Conservation (phyloP, 1,140 invertebrate genomes). For the Leptoteleia sp. region DNA sequence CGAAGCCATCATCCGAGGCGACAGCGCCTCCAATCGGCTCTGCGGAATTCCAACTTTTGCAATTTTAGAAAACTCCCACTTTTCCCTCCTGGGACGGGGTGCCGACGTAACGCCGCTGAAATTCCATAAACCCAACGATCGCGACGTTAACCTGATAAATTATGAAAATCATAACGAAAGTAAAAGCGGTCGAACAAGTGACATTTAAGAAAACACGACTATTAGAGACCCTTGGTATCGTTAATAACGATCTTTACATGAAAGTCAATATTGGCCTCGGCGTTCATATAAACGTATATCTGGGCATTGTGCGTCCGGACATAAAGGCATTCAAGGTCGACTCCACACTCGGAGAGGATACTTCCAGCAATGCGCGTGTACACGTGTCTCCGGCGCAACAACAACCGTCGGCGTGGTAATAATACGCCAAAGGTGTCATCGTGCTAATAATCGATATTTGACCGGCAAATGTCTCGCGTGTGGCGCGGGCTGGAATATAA, state of each 20-base stretch:
- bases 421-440: slow-evolving; percentile 61
- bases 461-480: slow-evolving; percentile 21
- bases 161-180: slow-evolving; percentile 31
- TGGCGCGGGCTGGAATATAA: slow-evolving; percentile 9
- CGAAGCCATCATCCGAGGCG: slow-evolving; percentile 6
- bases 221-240: slow-evolving; percentile 28
- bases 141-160: slow-evolving; percentile 38
- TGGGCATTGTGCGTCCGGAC: slow-evolving; percentile 42
- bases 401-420: slow-evolving; percentile 41
- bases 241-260: slow-evolving; percentile 47
- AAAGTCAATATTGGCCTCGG: slow-evolving; percentile 32
- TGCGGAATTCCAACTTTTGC: slow-evolving; percentile 29
- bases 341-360: slow-evolving; percentile 13
- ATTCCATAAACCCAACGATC: too few relatives aligned
- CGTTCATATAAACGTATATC: slow-evolving; percentile 45
- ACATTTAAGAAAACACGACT: slow-evolving; percentile 34
- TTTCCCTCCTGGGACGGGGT: neutral
- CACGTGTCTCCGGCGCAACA: slow-evolving; percentile 28
- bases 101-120: too few relatives aligned
- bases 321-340: slow-evolving; percentile 54
- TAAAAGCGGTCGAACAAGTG: slow-evolving; percentile 23
- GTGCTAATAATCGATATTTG: slow-evolving; percentile 47
- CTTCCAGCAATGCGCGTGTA: slow-evolving; percentile 36
- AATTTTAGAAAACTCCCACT: slow-evolving; percentile 21
- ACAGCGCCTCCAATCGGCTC: slow-evolving; percentile 9